phyloP scores from a whole-genome alignment of 2,888 invertebrate genomes.

The Matsumyia berberina region DNA sequence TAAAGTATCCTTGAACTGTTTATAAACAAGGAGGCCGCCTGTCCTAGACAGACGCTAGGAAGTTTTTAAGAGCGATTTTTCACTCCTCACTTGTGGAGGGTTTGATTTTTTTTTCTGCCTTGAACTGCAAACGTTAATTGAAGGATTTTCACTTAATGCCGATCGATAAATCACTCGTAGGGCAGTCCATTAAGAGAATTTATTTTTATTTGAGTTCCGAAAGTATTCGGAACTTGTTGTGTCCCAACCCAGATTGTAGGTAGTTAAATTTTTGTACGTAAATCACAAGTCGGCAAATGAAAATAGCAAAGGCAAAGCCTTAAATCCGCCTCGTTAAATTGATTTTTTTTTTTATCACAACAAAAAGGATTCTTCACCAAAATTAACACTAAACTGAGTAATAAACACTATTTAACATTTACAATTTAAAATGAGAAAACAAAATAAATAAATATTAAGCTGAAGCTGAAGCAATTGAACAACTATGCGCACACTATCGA shows the following conservation, averaged over 20 bases:
- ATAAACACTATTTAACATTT: conserved; percentile 68
- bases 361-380: conserved; percentile 43
- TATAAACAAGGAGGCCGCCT: conserved; percentile 16
- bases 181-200: background rate
- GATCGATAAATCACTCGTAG: conserved; percentile 24
- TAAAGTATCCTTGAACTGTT: conserved; percentile 22
- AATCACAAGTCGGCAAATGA: background rate
- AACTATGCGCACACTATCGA: conserved; percentile 34
- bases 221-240: background rate
- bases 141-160: conserved; percentile 32
- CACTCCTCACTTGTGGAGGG: conserved; percentile 5
- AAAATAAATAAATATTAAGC: conserved; percentile 9
- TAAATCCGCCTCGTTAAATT: conserved; percentile 48
- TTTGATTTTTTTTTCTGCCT: conserved; percentile 2
- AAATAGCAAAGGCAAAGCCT: conserved; percentile 58
- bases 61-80: conserved; percentile 10
- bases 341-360: conserved; percentile 45
- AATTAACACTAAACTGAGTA: conserved; percentile 58
- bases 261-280: conserved; percentile 6
- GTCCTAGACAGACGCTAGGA: conserved; percentile 7
- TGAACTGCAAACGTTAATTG: conserved; percentile 14
- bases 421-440: conserved; percentile 40
- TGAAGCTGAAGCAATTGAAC: conserved; percentile 23
- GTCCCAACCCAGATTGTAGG: background rate
- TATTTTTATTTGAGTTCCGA: conserved; percentile 2